These are phyloP conservation scores for Chamaetylas fuelleborni DNA, from an alignment of 2,113 vertebrate species.

Conservation along the genomic window DNA sequence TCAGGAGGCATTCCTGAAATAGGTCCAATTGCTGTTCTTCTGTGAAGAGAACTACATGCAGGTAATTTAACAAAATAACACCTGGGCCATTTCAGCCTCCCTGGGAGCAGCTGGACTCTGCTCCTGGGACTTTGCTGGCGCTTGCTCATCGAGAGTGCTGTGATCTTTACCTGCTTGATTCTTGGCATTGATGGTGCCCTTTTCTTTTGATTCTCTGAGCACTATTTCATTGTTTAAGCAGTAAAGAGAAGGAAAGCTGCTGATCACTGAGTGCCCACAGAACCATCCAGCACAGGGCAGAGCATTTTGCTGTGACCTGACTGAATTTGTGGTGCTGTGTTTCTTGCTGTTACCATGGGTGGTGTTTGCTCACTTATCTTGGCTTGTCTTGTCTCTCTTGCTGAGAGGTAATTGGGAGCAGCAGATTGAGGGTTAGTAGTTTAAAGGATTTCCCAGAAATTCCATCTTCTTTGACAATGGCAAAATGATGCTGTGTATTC, in stretches of 20 bases:
- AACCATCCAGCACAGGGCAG: neutral
- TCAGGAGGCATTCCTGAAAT: neutral
- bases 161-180: neutral
- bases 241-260: neutral
- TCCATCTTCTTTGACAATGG: neutral
- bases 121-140: neutral
- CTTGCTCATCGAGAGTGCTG: rapidly evolving
- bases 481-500: neutral
- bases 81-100: neutral
- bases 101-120: neutral
- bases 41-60: neutral
- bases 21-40: neutral
- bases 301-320: neutral
- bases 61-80: neutral
- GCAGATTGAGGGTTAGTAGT: neutral
- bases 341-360: neutral
- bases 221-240: neutral
- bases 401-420: neutral
- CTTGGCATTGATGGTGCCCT: neutral
- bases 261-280: neutral
- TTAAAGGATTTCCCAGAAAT: neutral
- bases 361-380: neutral
- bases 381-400: neutral
- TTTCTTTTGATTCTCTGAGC: neutral
- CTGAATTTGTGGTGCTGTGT: rapidly evolving